Conservation (phyloP, 1,140 invertebrate genomes). For the Gryllus bimaculatus region DNA sequence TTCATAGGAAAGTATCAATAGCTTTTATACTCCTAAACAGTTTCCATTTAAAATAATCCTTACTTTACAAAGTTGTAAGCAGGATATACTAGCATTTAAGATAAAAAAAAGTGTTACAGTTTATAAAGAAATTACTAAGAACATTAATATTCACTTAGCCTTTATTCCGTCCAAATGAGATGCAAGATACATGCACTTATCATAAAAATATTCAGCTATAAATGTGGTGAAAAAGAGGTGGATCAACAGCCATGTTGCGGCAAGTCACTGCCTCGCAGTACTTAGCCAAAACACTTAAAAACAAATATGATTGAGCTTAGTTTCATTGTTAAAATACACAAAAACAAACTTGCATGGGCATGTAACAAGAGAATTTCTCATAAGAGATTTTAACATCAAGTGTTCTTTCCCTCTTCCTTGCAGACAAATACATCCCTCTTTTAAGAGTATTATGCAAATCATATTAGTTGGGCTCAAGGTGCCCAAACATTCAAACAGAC, state of each 20-base stretch:
- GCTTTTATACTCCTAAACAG: too few species aligned
- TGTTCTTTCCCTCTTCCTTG: not conserved
- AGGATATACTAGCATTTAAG: too few species aligned
- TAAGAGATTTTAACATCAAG: not conserved
- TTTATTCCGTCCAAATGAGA: conserved; percentile 1
- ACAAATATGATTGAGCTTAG: not conserved
- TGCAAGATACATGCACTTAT: not conserved
- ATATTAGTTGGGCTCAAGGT: not conserved
- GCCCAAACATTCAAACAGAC: not conserved
- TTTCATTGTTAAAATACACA: not conserved
- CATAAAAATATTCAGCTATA: conserved; percentile 2
- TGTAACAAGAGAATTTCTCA: not conserved
- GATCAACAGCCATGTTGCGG: not conserved
- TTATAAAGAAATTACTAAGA: too few species aligned
- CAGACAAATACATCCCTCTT: not conserved
- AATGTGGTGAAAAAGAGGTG: not conserved
- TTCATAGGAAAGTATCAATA: too few species aligned
- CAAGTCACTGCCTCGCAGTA: not conserved
- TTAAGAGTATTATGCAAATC: not conserved
- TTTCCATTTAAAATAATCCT: too few species aligned
- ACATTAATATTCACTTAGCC: not conserved
- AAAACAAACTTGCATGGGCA: not conserved
- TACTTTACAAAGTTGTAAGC: too few species aligned
- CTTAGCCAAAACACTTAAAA: not conserved
- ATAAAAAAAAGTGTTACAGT: too few species aligned